Conservation (phyloP, 2,797 vertebrate genomes). For the Onychomys leucogaster region DNA sequence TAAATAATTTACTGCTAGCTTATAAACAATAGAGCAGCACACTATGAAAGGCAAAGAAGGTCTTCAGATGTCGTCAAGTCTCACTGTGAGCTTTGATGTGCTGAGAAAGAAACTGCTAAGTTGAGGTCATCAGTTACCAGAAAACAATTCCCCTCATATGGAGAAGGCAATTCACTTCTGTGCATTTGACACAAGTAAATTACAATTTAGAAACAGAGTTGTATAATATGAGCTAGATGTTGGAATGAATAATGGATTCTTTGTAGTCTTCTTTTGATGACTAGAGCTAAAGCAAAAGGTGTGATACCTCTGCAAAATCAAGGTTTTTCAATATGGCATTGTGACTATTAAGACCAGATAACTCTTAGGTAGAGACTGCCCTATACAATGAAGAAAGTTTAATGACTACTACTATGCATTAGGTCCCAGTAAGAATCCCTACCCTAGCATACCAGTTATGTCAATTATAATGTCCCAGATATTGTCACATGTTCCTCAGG, state of each 20-base stretch:
- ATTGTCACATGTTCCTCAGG: background rate
- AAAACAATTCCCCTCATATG: slow-evolving; percentile 91
- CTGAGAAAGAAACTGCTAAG: slow-evolving; percentile 89
- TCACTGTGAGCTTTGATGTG: slow-evolving; percentile 90
- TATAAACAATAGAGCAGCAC: slow-evolving; percentile 88
- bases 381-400: background rate
- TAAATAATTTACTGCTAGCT: slow-evolving; percentile 89
- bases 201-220: slow-evolving; percentile 84
- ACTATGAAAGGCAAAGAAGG: slow-evolving; percentile 88
- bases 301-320: slow-evolving; percentile 50
- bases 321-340: background rate
- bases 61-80: slow-evolving; percentile 89
- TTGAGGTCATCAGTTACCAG: slow-evolving; percentile 90
- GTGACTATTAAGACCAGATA: background rate
- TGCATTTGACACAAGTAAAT: slow-evolving; percentile 87
- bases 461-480: background rate
- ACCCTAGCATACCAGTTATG: background rate
- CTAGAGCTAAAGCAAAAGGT: slow-evolving; percentile 81
- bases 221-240: slow-evolving; percentile 82
- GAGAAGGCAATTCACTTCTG: slow-evolving; percentile 88
- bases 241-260: slow-evolving; percentile 78
- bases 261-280: slow-evolving; percentile 78
- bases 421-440: background rate
- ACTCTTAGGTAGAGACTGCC: background rate
- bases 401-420: background rate